These are phyloP conservation scores for Myotis davidii DNA, from an alignment of 2,113 vertebrate species.

Conservation along the genomic window DNA sequence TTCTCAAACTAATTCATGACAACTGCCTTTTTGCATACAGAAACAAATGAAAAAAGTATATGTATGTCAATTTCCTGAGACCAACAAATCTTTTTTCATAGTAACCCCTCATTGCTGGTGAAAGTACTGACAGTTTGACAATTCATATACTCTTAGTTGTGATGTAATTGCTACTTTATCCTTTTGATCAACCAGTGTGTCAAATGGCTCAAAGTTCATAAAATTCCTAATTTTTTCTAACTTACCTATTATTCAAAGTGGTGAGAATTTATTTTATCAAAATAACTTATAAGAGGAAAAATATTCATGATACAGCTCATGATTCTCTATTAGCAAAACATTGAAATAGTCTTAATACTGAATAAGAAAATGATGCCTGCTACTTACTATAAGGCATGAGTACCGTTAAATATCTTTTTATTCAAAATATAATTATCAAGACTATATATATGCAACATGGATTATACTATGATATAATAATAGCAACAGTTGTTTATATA, in stretches of 20 bases:
- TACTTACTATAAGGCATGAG: not conserved
- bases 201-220: not conserved
- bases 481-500: not conserved
- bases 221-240: not conserved
- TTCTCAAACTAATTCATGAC: not conserved
- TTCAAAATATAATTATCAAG: not conserved
- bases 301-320: not conserved
- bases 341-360: not conserved
- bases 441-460: not conserved
- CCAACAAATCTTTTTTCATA: not conserved
- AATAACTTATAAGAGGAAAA: not conserved
- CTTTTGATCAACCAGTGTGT: not conserved
- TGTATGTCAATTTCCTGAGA: not conserved
- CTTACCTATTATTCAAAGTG: not conserved
- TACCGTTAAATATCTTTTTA: not conserved
- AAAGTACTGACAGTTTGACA: not conserved
- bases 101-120: not conserved
- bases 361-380: not conserved
- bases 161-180: not conserved
- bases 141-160: not conserved
- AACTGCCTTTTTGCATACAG: not conserved
- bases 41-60: not conserved
- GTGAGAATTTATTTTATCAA: not conserved
- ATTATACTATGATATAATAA: not conserved
- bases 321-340: not conserved